phyloP scores from a whole-genome alignment of 2,888 invertebrate genomes.

The Lasioglossum oenotherae region DNA sequence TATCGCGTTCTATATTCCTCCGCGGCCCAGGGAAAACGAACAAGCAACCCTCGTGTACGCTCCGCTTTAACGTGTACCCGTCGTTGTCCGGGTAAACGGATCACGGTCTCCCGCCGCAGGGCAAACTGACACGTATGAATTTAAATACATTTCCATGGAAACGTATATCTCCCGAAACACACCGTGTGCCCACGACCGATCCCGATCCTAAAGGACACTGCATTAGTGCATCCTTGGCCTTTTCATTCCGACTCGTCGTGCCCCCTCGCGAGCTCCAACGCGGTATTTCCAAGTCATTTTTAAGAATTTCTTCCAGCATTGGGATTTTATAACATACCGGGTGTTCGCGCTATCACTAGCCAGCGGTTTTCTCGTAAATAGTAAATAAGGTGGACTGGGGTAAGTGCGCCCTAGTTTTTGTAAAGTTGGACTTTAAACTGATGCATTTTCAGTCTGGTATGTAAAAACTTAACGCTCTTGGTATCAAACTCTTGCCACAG shows the following conservation, averaged over 20 bases:
- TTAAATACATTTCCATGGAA: constrained; percentile 27
- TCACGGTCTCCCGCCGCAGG: constrained; percentile 14
- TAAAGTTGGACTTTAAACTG: too few species aligned
- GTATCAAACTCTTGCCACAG: too few species aligned
- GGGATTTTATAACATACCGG: too few species aligned
- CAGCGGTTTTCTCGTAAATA: too few species aligned
- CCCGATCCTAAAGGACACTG: background rate
- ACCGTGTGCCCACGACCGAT: background rate
- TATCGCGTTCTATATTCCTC: background rate
- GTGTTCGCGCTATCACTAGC: too few species aligned
- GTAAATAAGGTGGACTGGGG: too few species aligned
- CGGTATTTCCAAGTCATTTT: background rate
- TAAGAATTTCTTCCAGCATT: background rate
- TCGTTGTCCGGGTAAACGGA: constrained; percentile 23
- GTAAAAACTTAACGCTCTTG: too few species aligned
- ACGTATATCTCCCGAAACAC: constrained; percentile 10
- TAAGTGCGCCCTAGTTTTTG: too few species aligned
- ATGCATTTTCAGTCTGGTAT: too few species aligned
- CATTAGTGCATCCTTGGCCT: background rate
- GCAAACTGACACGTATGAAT: constrained; percentile 21
- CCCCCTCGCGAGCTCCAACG: background rate
- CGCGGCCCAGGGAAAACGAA: background rate
- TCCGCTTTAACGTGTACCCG: constrained; percentile 29
- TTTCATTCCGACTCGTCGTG: background rate
- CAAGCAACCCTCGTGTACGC: background rate